These are phyloP conservation scores for Heliangelus exortis DNA, from an alignment of 2,797 vertebrate species.

Conservation along the genomic window DNA sequence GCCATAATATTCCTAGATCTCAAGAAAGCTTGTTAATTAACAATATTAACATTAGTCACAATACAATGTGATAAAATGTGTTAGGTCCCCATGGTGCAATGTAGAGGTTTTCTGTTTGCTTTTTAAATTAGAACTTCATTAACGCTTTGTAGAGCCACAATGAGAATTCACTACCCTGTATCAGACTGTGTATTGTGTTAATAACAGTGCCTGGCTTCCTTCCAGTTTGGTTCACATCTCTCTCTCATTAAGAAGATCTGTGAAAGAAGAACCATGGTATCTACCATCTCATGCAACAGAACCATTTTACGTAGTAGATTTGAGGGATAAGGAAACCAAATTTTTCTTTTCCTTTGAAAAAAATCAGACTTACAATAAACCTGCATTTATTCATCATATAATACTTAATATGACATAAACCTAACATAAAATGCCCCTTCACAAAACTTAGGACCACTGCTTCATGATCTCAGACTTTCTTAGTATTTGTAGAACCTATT, in stretches of 20 bases:
- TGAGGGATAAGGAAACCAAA: neutral
- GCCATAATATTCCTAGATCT: constrained; percentile 59
- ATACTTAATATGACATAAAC: neutral
- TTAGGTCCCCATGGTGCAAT: constrained; percentile 66
- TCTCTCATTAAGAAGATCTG: neutral
- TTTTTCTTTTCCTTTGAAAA: neutral
- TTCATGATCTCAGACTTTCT: neutral
- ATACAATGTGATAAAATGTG: constrained; percentile 72
- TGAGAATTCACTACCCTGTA: constrained; percentile 59
- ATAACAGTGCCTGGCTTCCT: constrained; percentile 51
- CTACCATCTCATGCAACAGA: neutral
- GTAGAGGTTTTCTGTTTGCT: constrained; percentile 71
- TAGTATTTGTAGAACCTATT: neutral
- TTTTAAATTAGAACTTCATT: constrained; percentile 77
- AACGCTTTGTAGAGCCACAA: constrained; percentile 68
- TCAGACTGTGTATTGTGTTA: constrained; percentile 18
- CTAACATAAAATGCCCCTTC: neutral
- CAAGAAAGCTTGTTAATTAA: constrained; percentile 74
- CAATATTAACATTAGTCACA: constrained; percentile 76
- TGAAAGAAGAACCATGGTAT: neutral
- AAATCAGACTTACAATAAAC: neutral
- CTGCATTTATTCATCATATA: accelerated
- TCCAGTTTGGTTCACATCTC: constrained; percentile 41
- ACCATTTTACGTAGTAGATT: neutral
- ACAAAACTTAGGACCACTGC: neutral